A percentile compares a stretch with the other conserved stretches of the same genome.
Evolutionary conservation across 2,113 vertebrate genomes (phyloP).

Genomic region (Aramus guarauna): DNA sequence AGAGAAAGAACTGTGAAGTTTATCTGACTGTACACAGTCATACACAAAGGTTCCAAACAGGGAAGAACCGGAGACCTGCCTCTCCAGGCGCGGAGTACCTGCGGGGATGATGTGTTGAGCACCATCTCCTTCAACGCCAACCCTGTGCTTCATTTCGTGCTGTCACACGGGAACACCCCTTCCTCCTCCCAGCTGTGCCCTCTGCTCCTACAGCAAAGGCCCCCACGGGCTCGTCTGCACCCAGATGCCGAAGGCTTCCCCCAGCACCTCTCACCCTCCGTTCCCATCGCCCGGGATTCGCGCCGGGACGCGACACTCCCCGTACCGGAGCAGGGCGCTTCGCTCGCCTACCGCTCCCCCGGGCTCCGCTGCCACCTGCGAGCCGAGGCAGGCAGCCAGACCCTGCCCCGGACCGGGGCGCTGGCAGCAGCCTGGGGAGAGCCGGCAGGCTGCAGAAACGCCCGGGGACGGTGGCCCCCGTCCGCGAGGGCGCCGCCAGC

Average conservation of each 20-base stretch:
- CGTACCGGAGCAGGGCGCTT: background rate
- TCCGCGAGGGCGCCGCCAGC: background rate
- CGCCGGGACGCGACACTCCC: no score
- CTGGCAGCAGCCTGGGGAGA: background rate
- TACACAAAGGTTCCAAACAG: rapidly evolving
- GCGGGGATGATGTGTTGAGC: background rate
- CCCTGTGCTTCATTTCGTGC: rapidly evolving
- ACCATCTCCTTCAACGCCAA: rapidly evolving
- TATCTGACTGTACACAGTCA: background rate
- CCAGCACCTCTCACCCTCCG: rapidly evolving
- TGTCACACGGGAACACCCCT: rapidly evolving
- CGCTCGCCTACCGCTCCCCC: background rate
- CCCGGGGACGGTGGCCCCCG: background rate
- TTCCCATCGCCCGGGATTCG: background rate
- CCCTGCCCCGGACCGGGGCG: background rate
- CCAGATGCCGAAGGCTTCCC: rapidly evolving
- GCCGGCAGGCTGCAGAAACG: background rate
- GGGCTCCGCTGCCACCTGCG: background rate
- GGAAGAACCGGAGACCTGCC: background rate
- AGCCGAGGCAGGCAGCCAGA: background rate
- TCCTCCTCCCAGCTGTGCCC: background rate
- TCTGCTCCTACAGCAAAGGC: background rate
- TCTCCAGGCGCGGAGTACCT: background rate
- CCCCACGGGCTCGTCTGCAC: background rate
- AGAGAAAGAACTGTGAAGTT: background rate